Conservation (phyloP, 2,797 vertebrate genomes). For the Poeciliopsis infans region DNA sequence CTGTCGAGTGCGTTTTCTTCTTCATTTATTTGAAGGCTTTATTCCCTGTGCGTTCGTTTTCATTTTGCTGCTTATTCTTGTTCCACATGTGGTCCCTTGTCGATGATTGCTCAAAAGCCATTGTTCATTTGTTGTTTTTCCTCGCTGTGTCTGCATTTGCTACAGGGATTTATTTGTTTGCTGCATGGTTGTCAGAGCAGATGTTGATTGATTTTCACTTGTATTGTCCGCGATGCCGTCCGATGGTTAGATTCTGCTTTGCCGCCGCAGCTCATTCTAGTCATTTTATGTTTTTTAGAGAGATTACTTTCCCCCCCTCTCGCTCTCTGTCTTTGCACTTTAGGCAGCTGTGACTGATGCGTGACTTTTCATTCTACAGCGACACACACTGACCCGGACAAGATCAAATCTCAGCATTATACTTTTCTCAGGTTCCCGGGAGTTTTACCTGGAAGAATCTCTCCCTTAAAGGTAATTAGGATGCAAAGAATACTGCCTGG, state of each 20-base stretch:
- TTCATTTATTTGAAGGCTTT: neutral
- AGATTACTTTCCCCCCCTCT: neutral
- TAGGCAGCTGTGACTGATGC: neutral
- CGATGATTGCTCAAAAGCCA: neutral
- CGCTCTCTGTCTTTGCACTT: neutral
- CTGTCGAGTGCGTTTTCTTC: neutral
- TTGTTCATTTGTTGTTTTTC: conserved; percentile 9
- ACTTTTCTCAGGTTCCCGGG: neutral
- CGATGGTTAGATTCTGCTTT: neutral
- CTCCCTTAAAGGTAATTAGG: neutral
- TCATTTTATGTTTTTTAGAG: neutral
- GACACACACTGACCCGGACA: neutral
- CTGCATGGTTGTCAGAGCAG: neutral
- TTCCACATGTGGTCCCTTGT: conserved; percentile 1
- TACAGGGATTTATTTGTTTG: conserved; percentile 7
- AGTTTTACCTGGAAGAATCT: neutral
- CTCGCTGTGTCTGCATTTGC: conserved; percentile 1
- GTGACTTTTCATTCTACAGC: neutral
- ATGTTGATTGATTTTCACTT: conserved; percentile 6
- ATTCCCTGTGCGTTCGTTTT: neutral
- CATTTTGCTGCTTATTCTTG: neutral
- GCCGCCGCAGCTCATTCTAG: neutral
- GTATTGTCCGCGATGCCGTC: neutral
- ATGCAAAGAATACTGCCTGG: neutral
- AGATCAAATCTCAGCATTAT: neutral